Conservation (phyloP, 2,113 vertebrate species). For the Dicentrarchus labrax region DNA sequence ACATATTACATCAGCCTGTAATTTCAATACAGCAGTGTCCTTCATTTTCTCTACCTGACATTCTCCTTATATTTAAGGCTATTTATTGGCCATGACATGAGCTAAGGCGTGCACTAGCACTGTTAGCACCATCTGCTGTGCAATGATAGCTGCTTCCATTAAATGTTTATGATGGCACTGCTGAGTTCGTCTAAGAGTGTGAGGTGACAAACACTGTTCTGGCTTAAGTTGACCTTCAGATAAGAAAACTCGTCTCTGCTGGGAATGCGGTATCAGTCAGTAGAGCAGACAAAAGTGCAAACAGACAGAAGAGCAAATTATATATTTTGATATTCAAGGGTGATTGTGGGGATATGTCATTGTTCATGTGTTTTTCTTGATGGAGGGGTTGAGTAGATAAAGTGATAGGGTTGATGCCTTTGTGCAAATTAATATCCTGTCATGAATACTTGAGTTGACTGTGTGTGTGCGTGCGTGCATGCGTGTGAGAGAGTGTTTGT, state of each 20-base stretch:
- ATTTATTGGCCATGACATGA: constrained; percentile 71
- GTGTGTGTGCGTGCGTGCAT: background rate
- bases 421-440: constrained; percentile 37
- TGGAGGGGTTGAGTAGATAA: constrained; percentile 8
- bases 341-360: constrained; percentile 21
- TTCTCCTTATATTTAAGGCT: constrained; percentile 60
- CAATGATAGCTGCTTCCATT: constrained; percentile 76
- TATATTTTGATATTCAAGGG: constrained; percentile 25
- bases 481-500: background rate
- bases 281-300: constrained; percentile 1
- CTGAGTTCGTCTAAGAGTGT: constrained; percentile 59
- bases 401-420: constrained; percentile 5
- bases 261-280: constrained; percentile 37
- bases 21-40: constrained; percentile 48
- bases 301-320: constrained; percentile 30
- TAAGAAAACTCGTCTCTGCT: constrained; percentile 59
- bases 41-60: constrained; percentile 49
- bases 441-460: constrained; percentile 22
- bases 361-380: constrained; percentile 9
- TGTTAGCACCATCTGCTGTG: constrained; percentile 78
- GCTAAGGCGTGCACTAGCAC: constrained; percentile 43
- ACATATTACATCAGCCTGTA: constrained; percentile 21
- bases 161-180: constrained; percentile 71
- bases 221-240: constrained; percentile 74
- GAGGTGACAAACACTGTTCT: constrained; percentile 63